Conservation (phyloP, 2,888 invertebrate species). For the Esperia sulphurella region DNA sequence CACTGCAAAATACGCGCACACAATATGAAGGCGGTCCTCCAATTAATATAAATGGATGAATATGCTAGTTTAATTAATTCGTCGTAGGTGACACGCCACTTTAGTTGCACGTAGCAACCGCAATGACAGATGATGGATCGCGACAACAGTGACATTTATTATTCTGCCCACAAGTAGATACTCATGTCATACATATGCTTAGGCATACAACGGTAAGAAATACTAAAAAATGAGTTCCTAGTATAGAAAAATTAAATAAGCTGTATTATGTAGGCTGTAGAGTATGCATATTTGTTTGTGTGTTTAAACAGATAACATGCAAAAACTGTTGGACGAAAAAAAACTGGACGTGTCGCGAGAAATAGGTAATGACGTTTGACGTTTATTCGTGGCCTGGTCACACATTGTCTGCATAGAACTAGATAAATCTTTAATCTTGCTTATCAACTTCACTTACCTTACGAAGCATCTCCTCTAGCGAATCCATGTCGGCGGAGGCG, state of each 20-base stretch:
- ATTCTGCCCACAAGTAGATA: background rate
- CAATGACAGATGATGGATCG: constrained; percentile 14
- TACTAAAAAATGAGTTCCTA: too few relatives aligned
- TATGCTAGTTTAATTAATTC: constrained; percentile 34
- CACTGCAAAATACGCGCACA: background rate
- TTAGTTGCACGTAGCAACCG: constrained; percentile 11
- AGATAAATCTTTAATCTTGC: too few relatives aligned
- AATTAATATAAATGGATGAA: constrained; percentile 4
- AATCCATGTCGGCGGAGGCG: constrained; percentile 85
- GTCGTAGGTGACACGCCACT: constrained; percentile 35
- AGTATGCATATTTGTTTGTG: too few relatives aligned
- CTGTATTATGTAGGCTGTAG: too few relatives aligned
- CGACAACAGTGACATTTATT: constrained; percentile 8
- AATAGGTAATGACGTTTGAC: too few relatives aligned
- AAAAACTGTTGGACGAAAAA: too few relatives aligned
- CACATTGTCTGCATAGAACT: too few relatives aligned
- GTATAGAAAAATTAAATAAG: too few relatives aligned
- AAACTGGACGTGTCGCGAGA: too few relatives aligned
- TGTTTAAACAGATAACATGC: too few relatives aligned
- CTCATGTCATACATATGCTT: background rate
- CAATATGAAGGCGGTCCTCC: background rate
- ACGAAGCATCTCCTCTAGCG: constrained; percentile 87
- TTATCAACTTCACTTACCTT: constrained; percentile 77
- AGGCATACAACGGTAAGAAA: too few relatives aligned
- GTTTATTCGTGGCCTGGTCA: too few relatives aligned